Evolutionary conservation across 2,113 vertebrate species (phyloP).

Genomic region (Brienomyrus longianalis): DNA sequence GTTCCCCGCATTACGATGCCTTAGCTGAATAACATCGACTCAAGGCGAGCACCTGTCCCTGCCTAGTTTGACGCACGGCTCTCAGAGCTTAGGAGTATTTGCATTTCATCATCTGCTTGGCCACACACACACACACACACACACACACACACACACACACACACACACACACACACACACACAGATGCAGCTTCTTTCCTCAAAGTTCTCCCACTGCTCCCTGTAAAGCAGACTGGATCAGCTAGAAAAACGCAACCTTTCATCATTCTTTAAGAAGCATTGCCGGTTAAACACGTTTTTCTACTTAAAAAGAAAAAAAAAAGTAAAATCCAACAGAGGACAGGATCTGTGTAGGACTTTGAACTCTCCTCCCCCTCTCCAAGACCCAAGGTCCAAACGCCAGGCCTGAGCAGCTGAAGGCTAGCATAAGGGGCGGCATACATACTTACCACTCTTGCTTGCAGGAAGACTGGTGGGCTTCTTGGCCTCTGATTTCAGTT

Average conservation of each 20-base stretch:
- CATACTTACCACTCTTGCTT: slow-evolving; percentile 68
- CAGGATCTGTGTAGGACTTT: neutral
- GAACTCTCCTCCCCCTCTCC: neutral
- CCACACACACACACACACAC: neutral
- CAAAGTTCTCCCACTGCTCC: neutral
- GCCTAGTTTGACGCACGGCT: neutral
- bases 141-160: neutral
- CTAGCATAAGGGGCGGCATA: slow-evolving; percentile 16
- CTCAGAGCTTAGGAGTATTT: neutral
- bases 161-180: neutral
- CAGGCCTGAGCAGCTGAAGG: neutral
- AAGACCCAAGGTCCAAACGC: neutral
- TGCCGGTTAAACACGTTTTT: neutral
- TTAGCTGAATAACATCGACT: neutral
- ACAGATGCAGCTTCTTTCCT: neutral
- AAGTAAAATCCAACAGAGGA: neutral
- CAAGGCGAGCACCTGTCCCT: neutral
- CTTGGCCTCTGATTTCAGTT: slow-evolving; percentile 69
- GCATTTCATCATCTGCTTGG: neutral
- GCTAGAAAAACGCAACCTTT: neutral
- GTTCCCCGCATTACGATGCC: neutral
- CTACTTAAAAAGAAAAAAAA: neutral
- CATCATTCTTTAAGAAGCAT: neutral
- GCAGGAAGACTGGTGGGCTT: slow-evolving; percentile 57
- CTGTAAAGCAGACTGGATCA: neutral